phyloP scores from a whole-genome alignment of 2,797 vertebrate species.

The Synanceia verrucosa region DNA sequence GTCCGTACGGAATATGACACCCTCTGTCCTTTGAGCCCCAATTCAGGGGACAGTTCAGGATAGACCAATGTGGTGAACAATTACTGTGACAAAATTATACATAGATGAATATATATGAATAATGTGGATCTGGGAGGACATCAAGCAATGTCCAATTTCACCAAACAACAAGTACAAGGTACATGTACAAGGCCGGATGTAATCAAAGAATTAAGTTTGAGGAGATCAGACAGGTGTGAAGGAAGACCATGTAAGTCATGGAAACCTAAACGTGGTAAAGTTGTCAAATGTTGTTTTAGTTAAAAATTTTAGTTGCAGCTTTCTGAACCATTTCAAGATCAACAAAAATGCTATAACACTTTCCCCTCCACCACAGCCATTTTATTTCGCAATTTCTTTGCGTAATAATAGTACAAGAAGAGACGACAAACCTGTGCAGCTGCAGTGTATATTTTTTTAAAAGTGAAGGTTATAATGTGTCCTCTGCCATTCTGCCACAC shows the following conservation, averaged over 20 bases:
- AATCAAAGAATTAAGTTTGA: neutral
- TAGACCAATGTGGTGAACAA: neutral
- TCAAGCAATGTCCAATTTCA: neutral
- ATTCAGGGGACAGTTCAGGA: neutral
- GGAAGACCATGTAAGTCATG: neutral
- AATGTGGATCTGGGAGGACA: neutral
- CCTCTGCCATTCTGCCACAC: conserved; percentile 16
- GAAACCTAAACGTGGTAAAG: neutral
- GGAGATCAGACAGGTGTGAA: neutral
- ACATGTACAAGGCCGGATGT: neutral
- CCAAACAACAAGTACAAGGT: too few relatives aligned
- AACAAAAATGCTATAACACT: too few relatives aligned
- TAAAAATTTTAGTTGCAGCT: neutral
- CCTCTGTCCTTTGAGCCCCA: neutral
- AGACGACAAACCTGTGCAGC: conserved; percentile 7
- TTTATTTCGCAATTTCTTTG: too few relatives aligned
- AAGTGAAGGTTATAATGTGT: conserved; percentile 54
- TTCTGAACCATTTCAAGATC: neutral
- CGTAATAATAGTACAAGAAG: conserved; percentile 6
- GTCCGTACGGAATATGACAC: neutral
- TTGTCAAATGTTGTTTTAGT: neutral
- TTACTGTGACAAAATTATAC: neutral
- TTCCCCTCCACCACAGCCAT: too few relatives aligned
- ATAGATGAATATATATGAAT: neutral
- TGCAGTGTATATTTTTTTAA: conserved; percentile 40